These are phyloP conservation scores for Nipponia nippon DNA, from an alignment of 2,113 vertebrate genomes.

Conservation along the genomic window DNA sequence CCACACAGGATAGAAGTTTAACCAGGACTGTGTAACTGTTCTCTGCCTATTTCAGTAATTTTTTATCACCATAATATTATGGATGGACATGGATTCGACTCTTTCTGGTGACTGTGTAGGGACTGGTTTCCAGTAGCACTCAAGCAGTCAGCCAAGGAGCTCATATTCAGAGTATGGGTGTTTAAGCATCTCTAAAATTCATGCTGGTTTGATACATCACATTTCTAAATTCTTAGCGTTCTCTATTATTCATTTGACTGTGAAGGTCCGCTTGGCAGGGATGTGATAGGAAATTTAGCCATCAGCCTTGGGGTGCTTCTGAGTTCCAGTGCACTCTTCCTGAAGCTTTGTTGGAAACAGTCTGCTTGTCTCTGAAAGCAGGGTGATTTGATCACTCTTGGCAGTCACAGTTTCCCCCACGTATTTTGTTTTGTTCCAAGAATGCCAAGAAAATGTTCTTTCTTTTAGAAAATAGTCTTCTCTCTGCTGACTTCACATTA, in stretches of 20 bases:
- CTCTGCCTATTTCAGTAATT: not conserved
- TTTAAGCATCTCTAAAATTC: not conserved
- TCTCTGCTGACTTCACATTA: not conserved
- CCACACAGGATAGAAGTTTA: not conserved
- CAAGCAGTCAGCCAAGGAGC: not conserved
- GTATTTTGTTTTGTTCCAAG: constrained; percentile 29
- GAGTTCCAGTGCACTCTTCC: not conserved
- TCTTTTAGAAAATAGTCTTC: constrained; percentile 20
- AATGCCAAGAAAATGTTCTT: constrained; percentile 52
- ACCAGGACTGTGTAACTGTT: fast-evolving
- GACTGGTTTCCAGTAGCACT: not conserved
- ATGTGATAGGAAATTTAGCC: not conserved
- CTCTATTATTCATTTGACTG: constrained; percentile 33
- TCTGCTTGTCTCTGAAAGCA: constrained; percentile 6
- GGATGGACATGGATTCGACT: not conserved
- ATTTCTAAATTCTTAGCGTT: not conserved
- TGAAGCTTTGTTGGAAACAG: constrained; percentile 16
- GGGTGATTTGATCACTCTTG: constrained; percentile 43
- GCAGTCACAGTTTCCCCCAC: not conserved
- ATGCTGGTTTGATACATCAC: not conserved
- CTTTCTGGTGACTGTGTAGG: not conserved
- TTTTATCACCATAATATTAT: not conserved
- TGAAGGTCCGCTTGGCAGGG: constrained; percentile 21
- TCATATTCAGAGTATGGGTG: not conserved
- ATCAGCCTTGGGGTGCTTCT: not conserved